Percentiles rank a stretch among this genome's conserved stretches.
phyloP scores from a whole-genome alignment of 2,797 vertebrate genomes.

The Lithobates pipiens region DNA sequence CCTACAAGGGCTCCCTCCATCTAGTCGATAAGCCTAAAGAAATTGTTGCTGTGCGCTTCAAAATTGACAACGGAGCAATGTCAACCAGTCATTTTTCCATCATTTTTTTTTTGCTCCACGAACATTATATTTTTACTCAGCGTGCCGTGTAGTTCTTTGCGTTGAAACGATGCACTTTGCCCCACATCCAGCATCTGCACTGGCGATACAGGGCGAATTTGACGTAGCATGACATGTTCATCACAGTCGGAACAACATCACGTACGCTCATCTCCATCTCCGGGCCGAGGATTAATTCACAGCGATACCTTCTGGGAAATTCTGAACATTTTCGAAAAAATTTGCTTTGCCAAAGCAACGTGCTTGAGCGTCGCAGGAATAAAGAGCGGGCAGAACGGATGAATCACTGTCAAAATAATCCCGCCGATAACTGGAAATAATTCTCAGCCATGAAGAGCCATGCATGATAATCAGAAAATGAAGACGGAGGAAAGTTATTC shows the following conservation, averaged over 20 bases:
- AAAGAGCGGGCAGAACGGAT: constrained; percentile 40
- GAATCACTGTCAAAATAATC: constrained; percentile 33
- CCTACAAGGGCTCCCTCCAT: too few relatives aligned
- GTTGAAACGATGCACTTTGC: constrained; percentile 10
- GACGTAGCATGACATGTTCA: constrained; percentile 49
- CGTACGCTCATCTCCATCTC: constrained; percentile 45
- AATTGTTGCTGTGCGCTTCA: too few relatives aligned
- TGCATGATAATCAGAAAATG: constrained; percentile 46
- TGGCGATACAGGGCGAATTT: constrained; percentile 30
- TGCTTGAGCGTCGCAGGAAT: constrained; percentile 51
- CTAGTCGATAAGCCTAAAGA: too few relatives aligned
- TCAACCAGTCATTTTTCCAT: too few relatives aligned
- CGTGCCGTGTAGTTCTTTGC: background rate
- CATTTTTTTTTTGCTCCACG: too few relatives aligned
- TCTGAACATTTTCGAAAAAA: constrained; percentile 61
- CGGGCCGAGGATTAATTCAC: constrained; percentile 60
- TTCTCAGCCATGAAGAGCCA: constrained; percentile 31
- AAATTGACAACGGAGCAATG: too few relatives aligned
- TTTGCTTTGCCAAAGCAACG: constrained; percentile 50
- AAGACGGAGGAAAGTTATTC: constrained; percentile 25
- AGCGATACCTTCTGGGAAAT: constrained; percentile 60
- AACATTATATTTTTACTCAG: too few relatives aligned
- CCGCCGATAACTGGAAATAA: background rate
- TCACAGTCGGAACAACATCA: constrained; percentile 55
- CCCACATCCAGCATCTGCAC: constrained; percentile 6